Evolutionary conservation across 2,797 vertebrate genomes (phyloP), one percentile per base, ranked within the genome.

Genomic region (Diplodus puntazzo): DNA sequence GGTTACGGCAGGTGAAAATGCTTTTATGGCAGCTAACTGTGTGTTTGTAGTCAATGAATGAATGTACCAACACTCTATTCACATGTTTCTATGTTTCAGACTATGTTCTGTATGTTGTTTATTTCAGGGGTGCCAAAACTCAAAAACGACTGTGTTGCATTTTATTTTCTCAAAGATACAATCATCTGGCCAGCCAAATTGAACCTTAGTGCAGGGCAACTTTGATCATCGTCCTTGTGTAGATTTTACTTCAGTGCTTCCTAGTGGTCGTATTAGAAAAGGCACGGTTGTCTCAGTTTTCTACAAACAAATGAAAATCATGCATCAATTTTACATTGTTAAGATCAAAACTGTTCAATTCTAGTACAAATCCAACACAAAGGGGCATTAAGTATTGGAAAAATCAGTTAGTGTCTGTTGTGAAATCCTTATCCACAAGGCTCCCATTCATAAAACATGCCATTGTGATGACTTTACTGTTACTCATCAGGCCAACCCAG

Each of bases 401-500:
- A 57, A n/a, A 3, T 27, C 3, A 27, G 7, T 8, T 34, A 34
- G 34, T 2, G 8, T 34, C 34, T 34, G 34, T 63, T 80, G 14
- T 48, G 27, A 73, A 64, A 49, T 65, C 20, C 2, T 13, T 6
- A 25, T 59, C 66, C 9, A 57, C 34, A 50, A 54, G 4, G 4
- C 21, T 17, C n/a, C 60, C 25, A 5, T 46, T 43, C 20, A 65
- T 8, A 20, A 48, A 55, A 48, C 1, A 64, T 69, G 12, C 0
- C 9, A 27, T 6, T 46, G 1, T 34, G 8, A 34, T 34, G 34
- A 20, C 0, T 68, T 52, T 45, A 0, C 45, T 70, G 30, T 39
- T 43, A 62, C 52, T 86, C 72, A 70, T 25, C 77, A 94, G 92
- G 57, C 71, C 89, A 92, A 69, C 75, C 85, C 10, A 5, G 72